Evolutionary conservation across 2,113 vertebrate species (phyloP).

Genomic region (Neofelis nebulosa): DNA sequence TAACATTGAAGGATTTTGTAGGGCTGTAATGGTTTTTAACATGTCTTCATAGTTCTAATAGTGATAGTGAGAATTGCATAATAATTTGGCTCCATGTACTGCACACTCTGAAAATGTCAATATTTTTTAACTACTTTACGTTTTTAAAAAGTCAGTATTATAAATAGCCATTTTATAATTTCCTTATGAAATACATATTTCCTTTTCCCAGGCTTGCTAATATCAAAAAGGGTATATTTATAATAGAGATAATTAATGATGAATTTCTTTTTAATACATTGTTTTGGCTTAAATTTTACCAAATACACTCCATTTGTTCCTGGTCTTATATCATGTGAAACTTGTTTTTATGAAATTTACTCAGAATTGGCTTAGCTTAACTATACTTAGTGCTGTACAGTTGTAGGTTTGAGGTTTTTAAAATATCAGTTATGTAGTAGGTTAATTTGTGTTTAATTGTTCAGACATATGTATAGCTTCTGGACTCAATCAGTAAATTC

Average conservation of each 20-base stretch:
- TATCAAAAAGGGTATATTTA: not conserved
- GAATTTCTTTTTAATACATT: slow-evolving; percentile 42
- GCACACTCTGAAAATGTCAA: not conserved
- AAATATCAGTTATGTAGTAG: not conserved
- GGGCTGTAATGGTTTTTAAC: not conserved
- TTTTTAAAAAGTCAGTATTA: not conserved
- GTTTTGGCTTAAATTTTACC: not conserved
- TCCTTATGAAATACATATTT: not conserved
- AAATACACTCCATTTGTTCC: not conserved
- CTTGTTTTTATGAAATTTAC: slow-evolving; percentile 10
- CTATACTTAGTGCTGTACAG: not conserved
- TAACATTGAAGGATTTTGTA: not conserved
- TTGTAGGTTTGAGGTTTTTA: not conserved
- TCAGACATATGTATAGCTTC: not conserved
- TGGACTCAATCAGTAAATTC: not conserved
- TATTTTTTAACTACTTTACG: slow-evolving; percentile 8
- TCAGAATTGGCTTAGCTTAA: slow-evolving; percentile 1
- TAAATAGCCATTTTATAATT: not conserved
- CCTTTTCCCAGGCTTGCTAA: slow-evolving; percentile 14
- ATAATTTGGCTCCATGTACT: not conserved
- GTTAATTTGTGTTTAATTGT: not conserved
- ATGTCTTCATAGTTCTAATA: slow-evolving; percentile 33
- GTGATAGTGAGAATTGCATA: not conserved
- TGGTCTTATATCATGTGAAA: not conserved
- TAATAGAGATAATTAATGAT: slow-evolving; percentile 3